Evolutionary conservation across 2,888 invertebrate species (phyloP), one percentile per base, ranked within the genome.

Genomic region (Matsumyia berberina): DNA sequence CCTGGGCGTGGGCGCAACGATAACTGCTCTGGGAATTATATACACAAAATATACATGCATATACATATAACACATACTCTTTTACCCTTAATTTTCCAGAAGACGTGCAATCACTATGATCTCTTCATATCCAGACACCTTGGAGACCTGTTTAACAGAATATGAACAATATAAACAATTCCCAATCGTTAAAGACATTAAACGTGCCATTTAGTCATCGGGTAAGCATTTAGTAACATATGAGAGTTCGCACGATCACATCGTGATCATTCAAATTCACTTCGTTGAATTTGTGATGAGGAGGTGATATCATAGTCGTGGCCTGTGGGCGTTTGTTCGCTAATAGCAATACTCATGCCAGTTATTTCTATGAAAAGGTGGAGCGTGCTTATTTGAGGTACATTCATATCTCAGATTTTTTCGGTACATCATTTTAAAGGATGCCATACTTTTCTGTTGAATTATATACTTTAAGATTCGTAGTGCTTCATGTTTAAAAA

Each of bases 211-310:
- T 9, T 4, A 19, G 46, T 19, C 46, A 19, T 19, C 2, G 5
- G 46, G 46, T 17, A 46, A 19, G 17, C 19, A 46, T 44, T 44
- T 7, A 42, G 1, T 15, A 6, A 17, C 15, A 42, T 44, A 44
- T 9, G 17, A 46, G 17, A 46, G 11, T 19, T 46, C 19, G 19
- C 17, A 46, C 46, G 46, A 19, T 19, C 46, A 46, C 46, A 46
- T n/a, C n/a, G n/a, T n/a, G n/a, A n/a, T n/a, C n/a, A n/a, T n/a
- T n/a, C n/a, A 15, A 46, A 17, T 11, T 19, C 19, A 19, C 0
- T 46, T 46, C 46, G 19, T 11, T 19, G 46, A 46, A 46, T 46
- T 46, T 2, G 0, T 17, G 44, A 44, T 17, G 46, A 19, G 17
- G 19, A 19, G 17, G 9, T 46, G 46, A 46, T 46, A 19, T 46